Evolutionary conservation across 1,140 invertebrate species (phyloP).

Genomic region (Drosophila jambulina): DNA sequence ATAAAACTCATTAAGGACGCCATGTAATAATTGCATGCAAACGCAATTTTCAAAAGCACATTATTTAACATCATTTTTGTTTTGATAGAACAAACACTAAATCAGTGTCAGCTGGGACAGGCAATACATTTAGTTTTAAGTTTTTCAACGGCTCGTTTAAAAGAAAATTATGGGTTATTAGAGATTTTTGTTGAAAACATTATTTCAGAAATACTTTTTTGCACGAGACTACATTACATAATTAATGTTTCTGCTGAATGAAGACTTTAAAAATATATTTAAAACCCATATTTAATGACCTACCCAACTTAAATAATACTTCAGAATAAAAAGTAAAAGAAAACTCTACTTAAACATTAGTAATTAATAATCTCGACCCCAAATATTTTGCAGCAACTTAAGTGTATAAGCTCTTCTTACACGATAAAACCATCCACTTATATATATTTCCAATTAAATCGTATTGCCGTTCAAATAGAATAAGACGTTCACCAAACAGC

Average conservation of each 20-base stretch:
- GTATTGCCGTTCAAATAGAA: constrained; percentile 10
- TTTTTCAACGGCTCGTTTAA: not conserved
- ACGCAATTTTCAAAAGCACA: constrained; percentile 1
- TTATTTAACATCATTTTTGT: constrained; percentile 9
- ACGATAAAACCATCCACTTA: constrained; percentile 19
- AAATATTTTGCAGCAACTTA: too few relatives aligned
- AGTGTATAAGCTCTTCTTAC: not conserved
- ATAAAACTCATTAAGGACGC: constrained; percentile 25
- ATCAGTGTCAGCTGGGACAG: constrained; percentile 4
- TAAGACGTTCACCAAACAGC: constrained; percentile 24
- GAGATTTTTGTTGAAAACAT: not conserved
- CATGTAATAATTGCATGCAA: constrained; percentile 12
- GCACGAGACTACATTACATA: not conserved
- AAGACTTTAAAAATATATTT: not conserved
- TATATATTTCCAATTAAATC: constrained; percentile 24
- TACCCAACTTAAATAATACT: not conserved
- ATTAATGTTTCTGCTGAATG: too few relatives aligned
- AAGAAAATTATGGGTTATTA: not conserved
- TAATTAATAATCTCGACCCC: not conserved
- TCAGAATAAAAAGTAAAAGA: not conserved
- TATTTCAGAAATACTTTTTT: not conserved
- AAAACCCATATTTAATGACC: not conserved
- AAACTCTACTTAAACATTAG: not conserved
- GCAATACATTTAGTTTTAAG: not conserved
- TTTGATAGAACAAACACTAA: not conserved